phyloP scores from a whole-genome alignment of 1,140 invertebrate genomes.

The Muscidifurax raptorellus region DNA sequence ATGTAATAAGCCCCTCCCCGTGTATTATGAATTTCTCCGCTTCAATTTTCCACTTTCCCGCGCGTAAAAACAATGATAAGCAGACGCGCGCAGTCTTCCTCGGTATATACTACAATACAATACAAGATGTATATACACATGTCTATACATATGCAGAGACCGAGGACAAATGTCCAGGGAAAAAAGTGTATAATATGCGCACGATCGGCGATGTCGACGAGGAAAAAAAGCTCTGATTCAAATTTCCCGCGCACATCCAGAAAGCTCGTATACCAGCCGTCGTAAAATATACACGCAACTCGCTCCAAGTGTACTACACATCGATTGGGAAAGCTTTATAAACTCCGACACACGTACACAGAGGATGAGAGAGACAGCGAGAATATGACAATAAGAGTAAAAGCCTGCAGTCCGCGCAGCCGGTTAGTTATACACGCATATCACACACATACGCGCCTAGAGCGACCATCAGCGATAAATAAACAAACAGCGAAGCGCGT shows the following conservation, averaged over 20 bases:
- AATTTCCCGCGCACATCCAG: not conserved
- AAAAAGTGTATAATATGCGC: too few relatives aligned
- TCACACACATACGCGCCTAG: too few relatives aligned
- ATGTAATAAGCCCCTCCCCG: constrained; percentile 4
- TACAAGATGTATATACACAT: too few relatives aligned
- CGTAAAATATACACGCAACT: not conserved
- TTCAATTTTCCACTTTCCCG: not conserved
- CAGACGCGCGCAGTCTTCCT: too few relatives aligned
- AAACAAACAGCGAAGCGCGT: constrained; percentile 6
- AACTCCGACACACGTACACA: not conserved
- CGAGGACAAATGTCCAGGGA: too few relatives aligned
- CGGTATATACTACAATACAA: too few relatives aligned
- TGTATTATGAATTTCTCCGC: not conserved
- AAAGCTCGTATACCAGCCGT: not conserved
- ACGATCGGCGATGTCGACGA: not conserved
- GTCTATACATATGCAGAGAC: too few relatives aligned
- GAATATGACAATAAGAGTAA: constrained; percentile 25
- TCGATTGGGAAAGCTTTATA: too few relatives aligned
- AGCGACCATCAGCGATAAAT: constrained; percentile 1
- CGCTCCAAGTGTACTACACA: not conserved
- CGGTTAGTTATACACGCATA: not conserved
- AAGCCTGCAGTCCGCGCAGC: constrained; percentile 9
- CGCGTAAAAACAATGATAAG: not conserved
- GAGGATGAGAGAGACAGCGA: not conserved
- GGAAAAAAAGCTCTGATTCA: not conserved